Base-by-base conservation (phyloP, 2,888 invertebrate genomes). In the Ophraella communa region DNA sequence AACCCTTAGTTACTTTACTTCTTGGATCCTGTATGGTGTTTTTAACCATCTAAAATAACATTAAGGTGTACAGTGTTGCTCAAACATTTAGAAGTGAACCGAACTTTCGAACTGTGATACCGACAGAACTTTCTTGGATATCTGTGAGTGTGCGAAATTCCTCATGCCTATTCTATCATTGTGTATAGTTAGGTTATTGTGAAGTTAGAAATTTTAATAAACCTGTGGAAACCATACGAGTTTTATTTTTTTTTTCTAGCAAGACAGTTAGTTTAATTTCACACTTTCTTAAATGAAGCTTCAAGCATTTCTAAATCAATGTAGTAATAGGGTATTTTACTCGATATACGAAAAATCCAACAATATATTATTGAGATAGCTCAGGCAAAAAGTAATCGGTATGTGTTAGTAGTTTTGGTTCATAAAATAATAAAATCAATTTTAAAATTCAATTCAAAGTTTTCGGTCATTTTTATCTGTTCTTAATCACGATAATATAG, bases 51-150 rank as follows among this genome's bases (percentile, higher is more conserved):
- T 63, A 63, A 30, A 49, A 17, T 42, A 21, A 21, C 18, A 14
- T 21, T 14, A 11, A 10, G 18, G 27, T 21, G 39, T 23, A 39
- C 10, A 35, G 58, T 51, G 59, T 51, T 59, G 51, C 59, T 59
- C 59, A 59, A 59, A 47, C 49, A 14, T 42, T 59, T 24, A 33
- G 17, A 17, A 51, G 39, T 39, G 39, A 18, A 52, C 59, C 24
- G 59, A 51, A 39, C 51, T 56, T 51, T 51, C 51, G 27, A 24
- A 42, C 59, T 59, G 59, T 59, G 59, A 59, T 59, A 59, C 18
- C 30, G 20, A 58, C 49, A 35, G 51, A 39, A 11, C 30, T 56
- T 56, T 56, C 23, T 14, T 56, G 44, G 39, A 44, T 51, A 17
- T 21, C 10, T 39, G 58, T 27, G 42, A 27, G 42, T 51, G 51